Conservation (phyloP, 2,797 vertebrate species). For the Eulemur rubriventer region DNA sequence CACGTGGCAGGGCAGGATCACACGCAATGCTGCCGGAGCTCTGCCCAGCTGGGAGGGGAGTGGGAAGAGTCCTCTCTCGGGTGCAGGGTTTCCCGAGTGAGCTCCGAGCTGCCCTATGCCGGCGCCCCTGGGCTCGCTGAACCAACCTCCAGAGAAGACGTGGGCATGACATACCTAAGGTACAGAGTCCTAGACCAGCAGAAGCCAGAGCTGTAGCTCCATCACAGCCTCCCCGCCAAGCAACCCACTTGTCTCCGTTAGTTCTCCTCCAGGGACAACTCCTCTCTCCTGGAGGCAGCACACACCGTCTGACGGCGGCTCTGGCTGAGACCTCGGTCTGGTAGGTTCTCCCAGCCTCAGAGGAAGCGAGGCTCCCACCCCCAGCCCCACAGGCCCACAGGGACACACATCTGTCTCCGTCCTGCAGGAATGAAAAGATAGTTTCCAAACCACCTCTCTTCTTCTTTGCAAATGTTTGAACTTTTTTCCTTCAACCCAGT, state of each 20-base stretch:
- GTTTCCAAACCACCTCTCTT: neutral
- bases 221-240: fast-evolving
- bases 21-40: fast-evolving
- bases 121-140: fast-evolving
- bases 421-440: neutral
- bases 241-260: fast-evolving
- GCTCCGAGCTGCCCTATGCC: fast-evolving
- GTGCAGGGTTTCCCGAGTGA: fast-evolving
- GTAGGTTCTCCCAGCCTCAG: neutral
- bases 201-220: fast-evolving
- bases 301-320: fast-evolving
- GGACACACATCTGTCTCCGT: neutral
- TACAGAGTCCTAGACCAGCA: fast-evolving
- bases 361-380: neutral
- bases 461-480: neutral
- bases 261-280: neutral
- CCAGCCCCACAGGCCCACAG: neutral
- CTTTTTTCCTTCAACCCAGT: neutral
- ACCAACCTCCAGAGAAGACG: fast-evolving
- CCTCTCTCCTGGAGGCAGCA: too few species aligned
- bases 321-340: neutral
- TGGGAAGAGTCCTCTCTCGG: fast-evolving
- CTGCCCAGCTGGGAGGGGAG: neutral
- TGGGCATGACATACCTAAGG: fast-evolving
- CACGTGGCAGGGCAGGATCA: neutral